Base-by-base conservation (phyloP, 2,797 vertebrate genomes). In the Sebastes vulpes region DNA sequence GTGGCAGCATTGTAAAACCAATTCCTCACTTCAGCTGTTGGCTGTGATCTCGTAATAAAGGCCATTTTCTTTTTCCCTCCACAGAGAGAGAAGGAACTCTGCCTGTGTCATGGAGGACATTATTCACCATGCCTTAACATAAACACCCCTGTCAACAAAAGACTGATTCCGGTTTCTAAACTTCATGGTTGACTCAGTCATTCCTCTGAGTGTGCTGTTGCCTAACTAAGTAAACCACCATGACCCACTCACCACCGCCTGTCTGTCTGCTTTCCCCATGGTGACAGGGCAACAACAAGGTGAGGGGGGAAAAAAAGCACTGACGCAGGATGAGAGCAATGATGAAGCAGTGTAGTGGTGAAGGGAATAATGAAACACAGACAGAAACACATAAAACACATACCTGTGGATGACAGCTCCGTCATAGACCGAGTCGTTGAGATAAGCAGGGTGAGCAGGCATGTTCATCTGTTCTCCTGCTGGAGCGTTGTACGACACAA, bases 381-480 rank as follows among this genome's bases (percentile, higher is more conserved):
- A 32, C 26, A 58, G 8, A 69, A 50, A 77, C 68, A 67, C 63
- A 48, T 25, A 63, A 5, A 66, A 77, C 68, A 67, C 63, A 48
- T 25, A 93, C 98, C 98, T 99, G 96, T 97, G 94, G 64, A 97
- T 96, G 9, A 98, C 91, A 0, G 98, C 98, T 32, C 98, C 98
- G 0, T 99, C 98, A 0, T 99, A 99, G 74, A 98, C 97, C 0
- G 98, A 98, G 89, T 99, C 98, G 0, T 99, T 99, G 87, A 99
- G 95, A 82, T 97, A 97, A 89, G 98, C 95, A 21, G 95, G 52
- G 1, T 94, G 92, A 38, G 96, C 92, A 0, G 96, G 94, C 18
- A 97, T 89, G 89, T 92, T 92, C 68, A 99, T 97, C 89, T 98
- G 97, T 77, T 98, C 97, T 56, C 98, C 98, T 0, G 94, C 95